phyloP scores from a whole-genome alignment of 2,797 vertebrate species.

The Sebastes miniatus region DNA sequence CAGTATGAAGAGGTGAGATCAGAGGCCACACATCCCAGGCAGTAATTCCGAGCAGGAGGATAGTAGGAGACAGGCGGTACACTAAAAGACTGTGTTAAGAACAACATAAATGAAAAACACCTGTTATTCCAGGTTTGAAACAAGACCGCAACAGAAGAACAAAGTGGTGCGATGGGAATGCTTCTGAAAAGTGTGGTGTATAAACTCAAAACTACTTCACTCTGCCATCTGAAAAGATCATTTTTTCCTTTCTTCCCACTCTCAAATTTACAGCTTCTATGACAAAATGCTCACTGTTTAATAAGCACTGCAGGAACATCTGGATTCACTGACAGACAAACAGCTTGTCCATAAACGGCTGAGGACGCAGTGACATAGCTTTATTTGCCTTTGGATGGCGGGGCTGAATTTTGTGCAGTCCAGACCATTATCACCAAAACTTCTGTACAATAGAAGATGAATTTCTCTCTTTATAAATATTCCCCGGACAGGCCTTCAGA shows the following conservation, averaged over 20 bases:
- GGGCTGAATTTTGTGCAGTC: slow-evolving; percentile 1
- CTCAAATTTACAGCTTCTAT: slow-evolving; percentile 60
- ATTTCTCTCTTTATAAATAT: slow-evolving; percentile 22
- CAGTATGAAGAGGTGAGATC: slow-evolving; percentile 20
- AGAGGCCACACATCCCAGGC: slow-evolving; percentile 24
- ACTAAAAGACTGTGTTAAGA: slow-evolving; percentile 53
- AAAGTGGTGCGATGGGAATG: slow-evolving; percentile 51
- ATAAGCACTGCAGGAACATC: slow-evolving; percentile 66
- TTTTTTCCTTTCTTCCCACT: slow-evolving; percentile 22
- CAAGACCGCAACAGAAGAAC: slow-evolving; percentile 54
- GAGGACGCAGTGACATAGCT: not conserved
- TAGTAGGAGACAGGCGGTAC: slow-evolving; percentile 44
- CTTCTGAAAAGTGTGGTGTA: slow-evolving; percentile 49
- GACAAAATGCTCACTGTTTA: slow-evolving; percentile 63
- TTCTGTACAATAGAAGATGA: slow-evolving; percentile 1
- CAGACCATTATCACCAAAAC: slow-evolving; percentile 27
- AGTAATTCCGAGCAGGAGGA: slow-evolving; percentile 45
- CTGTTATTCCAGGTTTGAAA: slow-evolving; percentile 73
- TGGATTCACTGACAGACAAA: slow-evolving; percentile 51
- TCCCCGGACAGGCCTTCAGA: slow-evolving; percentile 27
- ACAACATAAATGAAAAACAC: slow-evolving; percentile 70
- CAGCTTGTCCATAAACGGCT: slow-evolving; percentile 18
- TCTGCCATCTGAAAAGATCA: slow-evolving; percentile 68
- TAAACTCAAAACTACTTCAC: slow-evolving; percentile 52
- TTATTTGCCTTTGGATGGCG: slow-evolving; percentile 1